Conservation (phyloP, 1,140 invertebrate species). For the Ceratoteleas bidentatus region DNA sequence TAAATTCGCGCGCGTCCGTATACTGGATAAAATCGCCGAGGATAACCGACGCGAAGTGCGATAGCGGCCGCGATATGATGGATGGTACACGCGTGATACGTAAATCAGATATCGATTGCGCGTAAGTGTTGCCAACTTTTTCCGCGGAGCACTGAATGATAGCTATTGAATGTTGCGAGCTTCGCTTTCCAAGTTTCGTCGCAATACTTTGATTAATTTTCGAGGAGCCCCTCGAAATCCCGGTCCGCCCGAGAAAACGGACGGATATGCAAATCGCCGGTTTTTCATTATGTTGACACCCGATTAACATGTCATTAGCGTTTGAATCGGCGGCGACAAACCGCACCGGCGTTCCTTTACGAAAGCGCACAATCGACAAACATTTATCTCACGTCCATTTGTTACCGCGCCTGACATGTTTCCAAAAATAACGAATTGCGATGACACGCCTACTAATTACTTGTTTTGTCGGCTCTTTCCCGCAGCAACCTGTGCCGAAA, state of each 20-base stretch:
- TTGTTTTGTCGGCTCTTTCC: conserved; percentile 12
- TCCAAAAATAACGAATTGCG: conserved; percentile 21
- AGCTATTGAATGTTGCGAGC: conserved; percentile 9
- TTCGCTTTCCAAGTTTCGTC: background rate
- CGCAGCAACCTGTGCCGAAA: conserved; percentile 28
- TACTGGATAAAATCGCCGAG: conserved; percentile 45
- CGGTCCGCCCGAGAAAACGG: no score
- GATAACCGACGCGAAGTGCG: conserved; percentile 20
- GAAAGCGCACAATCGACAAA: conserved; percentile 8
- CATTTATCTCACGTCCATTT: conserved; percentile 13
- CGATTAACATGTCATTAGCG: conserved; percentile 9
- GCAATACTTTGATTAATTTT: background rate
- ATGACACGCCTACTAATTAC: conserved; percentile 39
- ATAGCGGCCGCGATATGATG: conserved; percentile 28
- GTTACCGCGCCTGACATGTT: conserved; percentile 3
- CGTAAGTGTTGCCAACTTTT: conserved; percentile 26
- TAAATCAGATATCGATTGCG: conserved; percentile 46
- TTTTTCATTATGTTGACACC: no score
- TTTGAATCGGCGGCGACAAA: background rate
- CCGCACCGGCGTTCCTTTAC: background rate
- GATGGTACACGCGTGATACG: conserved; percentile 39
- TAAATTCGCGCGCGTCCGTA: conserved; percentile 44
- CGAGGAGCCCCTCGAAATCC: no score
- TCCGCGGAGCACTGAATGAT: no score
- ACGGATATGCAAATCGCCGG: no score